Evolutionary conservation across 1,140 invertebrate species (phyloP), one percentile per base, ranked within the genome.

Genomic region (Ruditapes philippinarum): DNA sequence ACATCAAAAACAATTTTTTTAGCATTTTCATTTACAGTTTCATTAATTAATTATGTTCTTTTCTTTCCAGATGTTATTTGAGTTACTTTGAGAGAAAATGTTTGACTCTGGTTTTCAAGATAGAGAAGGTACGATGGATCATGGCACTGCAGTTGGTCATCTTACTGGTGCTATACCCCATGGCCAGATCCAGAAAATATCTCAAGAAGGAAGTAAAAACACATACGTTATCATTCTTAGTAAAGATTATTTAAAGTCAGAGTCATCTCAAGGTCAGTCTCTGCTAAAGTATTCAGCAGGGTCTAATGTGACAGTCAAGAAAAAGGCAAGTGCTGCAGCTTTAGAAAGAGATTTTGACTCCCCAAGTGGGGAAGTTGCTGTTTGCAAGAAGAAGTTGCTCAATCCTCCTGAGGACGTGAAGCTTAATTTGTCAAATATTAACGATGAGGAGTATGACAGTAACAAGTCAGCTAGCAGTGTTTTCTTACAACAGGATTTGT

Each of bases 371-470:
- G 70, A 73, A 62, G 22, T 78, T 14, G 12, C 51, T 51, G 51
- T 74, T 14, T 25, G 84, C 74, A 82, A 60, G 33, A 82, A 49
- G 62, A 82, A 86, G 31, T 28, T 62, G 14, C 22, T 49, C 33
- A 42, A 88, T 19, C 33, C 28, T 31, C 57, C 87, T 14, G 79
- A 82, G 60, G 78, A 82, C 74, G 80, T 89, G 2, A 80, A 80
- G 36, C 31, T 89, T 22, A 89, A 89, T 36, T 51, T 89, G 40
- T 74, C 87, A 40, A 83, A 89, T 76, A 89, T 89, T 25, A 45
- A 89, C 74, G 87, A 89, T 89, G 87, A 82, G 45, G 87, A 89
- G 31, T 89, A 89, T 89, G 87, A 89, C 38, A 89, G 87, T 57
- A 74, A 83, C n/a, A 28, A 40, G 22, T 81, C 76, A 31, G 62